Percentiles rank a stretch among this genome's conserved stretches.
These are phyloP conservation scores for Pelecanoides urinatrix DNA, from an alignment of 2,113 vertebrate genomes.

Conservation along the genomic window DNA sequence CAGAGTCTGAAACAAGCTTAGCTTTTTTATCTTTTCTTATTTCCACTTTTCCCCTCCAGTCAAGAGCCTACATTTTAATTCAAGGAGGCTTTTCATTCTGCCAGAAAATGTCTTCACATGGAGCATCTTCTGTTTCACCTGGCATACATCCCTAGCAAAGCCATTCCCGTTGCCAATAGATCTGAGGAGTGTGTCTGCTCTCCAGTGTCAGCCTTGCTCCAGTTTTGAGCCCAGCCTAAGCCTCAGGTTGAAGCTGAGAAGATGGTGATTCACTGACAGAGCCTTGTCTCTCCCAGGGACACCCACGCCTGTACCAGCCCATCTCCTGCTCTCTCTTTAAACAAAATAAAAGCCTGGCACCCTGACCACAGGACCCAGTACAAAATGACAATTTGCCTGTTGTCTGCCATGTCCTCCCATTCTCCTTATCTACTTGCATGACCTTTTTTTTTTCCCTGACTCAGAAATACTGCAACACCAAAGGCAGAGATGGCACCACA, in stretches of 20 bases:
- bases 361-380: background rate
- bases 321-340: background rate
- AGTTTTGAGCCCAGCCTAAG: background rate
- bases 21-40: background rate
- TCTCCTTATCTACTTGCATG: background rate
- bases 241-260: background rate
- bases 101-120: background rate
- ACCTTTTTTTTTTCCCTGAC: background rate
- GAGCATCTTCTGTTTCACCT: background rate
- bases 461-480: background rate
- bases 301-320: background rate
- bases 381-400: background rate
- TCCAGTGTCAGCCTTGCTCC: background rate
- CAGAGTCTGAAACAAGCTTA: background rate
- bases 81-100: background rate
- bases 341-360: background rate
- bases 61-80: background rate
- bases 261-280: background rate
- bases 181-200: background rate
- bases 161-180: fast-evolving
- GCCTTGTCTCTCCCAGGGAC: background rate
- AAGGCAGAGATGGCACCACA: background rate
- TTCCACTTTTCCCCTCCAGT: fast-evolving
- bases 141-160: background rate
- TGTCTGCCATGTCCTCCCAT: background rate